Conservation (phyloP, 1,140 invertebrate species). For the Orchestia grillus region DNA sequence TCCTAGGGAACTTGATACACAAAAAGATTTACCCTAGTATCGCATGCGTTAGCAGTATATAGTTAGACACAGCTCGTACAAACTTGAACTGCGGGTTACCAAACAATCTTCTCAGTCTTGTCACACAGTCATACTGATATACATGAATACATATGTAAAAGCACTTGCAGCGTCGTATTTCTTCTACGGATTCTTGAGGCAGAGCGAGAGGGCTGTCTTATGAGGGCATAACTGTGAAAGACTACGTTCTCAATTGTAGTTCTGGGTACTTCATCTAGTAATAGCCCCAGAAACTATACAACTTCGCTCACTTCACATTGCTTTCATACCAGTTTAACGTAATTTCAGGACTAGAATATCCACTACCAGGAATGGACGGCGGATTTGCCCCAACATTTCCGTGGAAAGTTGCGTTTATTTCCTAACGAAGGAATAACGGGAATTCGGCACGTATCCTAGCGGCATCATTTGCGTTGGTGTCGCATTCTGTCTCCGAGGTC, state of each 20-base stretch:
- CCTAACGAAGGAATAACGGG: background rate
- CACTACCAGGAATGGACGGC: background rate
- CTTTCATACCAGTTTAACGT: background rate
- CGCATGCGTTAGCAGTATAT: background rate
- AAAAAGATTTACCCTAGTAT: background rate
- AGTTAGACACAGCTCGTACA: background rate
- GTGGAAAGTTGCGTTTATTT: background rate
- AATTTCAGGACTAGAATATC: background rate
- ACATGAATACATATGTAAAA: no score
- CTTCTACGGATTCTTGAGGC: background rate
- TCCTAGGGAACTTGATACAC: no score
- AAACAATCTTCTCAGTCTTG: background rate
- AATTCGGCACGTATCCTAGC: background rate
- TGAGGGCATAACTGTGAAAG: background rate
- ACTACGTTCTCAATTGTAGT: background rate
- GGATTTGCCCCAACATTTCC: background rate
- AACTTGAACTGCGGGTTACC: background rate
- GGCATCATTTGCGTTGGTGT: no score
- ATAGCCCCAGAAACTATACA: background rate
- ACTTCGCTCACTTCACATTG: background rate
- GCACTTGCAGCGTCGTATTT: background rate
- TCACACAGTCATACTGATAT: background rate
- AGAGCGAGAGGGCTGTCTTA: background rate
- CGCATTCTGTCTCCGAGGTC: no score
- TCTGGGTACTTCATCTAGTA: background rate